Base-by-base conservation (phyloP, 2,888 invertebrate species). In the Agriotes lineatus region DNA sequence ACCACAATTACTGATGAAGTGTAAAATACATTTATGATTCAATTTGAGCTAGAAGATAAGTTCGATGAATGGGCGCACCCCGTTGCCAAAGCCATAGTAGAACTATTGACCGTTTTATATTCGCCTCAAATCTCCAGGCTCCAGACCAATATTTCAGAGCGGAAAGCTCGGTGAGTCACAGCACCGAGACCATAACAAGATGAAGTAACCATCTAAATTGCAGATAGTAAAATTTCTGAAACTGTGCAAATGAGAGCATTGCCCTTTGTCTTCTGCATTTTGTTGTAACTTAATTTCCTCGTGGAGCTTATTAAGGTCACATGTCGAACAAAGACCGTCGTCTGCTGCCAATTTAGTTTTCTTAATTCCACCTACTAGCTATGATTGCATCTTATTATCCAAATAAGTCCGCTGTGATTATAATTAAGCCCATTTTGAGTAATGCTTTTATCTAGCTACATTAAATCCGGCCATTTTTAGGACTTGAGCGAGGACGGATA, bases 221-320 rank as follows among this genome's bases (percentile, higher is more conserved):
- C 33, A 60, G 33, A 60, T 48, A 48, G 33, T 16, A 60, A 42
- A 48, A 22, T 61, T 50, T n/a, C 20, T 19, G 19, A 61, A 61
- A 42, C 52, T 61, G 50, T 60, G 48, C 2, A 33, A 60, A 60
- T 14, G 33, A 16, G 61, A 25, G 39, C 61, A 62, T 39, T 62
- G 61, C 37, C 61, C 52, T 30, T 25, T 42, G 22, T 9, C 20
- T 44, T 44, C 20, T 44, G 20, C 44, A 44, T 44, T n/a, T 20
- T 57, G 37, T 45, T 44, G 33, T 50, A 50, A 50, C 35, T 50
- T 37, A 61, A 63, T 54, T 56, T 33, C 19, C 63, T 56, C 63
- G 56, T 63, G 56, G 56, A 50, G 56, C 33, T 42, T 30, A 56
- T 45, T 56, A 54, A 62, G 52, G 59, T 33, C 59, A 45, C 12